Percentiles rank a stretch among this genome's conserved stretches.
Evolutionary conservation across 2,113 vertebrate genomes (phyloP).

Genomic region (Eretmochelys imbricata): DNA sequence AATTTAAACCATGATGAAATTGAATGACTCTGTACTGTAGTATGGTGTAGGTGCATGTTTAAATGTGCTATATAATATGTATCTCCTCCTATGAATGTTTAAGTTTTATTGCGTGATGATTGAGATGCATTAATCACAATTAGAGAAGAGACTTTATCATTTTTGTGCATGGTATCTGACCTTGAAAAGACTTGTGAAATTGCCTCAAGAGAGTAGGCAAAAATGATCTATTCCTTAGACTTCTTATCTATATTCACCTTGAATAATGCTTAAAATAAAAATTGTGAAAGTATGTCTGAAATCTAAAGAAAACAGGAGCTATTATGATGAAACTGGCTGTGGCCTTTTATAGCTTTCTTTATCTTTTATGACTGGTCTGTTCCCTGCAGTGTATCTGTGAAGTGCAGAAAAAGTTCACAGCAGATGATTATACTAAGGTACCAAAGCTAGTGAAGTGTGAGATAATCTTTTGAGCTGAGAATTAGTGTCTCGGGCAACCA

Average conservation of each 20-base stretch:
- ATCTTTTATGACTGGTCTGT: constrained; percentile 60
- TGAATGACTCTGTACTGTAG: accelerated
- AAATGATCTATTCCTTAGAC: constrained; percentile 2
- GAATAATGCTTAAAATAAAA: constrained; percentile 67
- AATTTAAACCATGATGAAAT: accelerated
- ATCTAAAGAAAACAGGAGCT: constrained; percentile 69
- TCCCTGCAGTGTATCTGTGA: constrained; percentile 71
- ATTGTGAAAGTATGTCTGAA: constrained; percentile 55
- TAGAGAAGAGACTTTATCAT: not conserved
- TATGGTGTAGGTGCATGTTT: not conserved
- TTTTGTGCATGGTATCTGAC: not conserved
- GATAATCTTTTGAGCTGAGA: constrained; percentile 78
- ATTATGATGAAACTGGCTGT: constrained; percentile 59
- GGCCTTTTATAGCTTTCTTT: constrained; percentile 61
- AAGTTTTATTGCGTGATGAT: not conserved
- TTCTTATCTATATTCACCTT: constrained; percentile 38
- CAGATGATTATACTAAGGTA: constrained; percentile 73
- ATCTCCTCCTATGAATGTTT: not conserved
- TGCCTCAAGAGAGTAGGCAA: not conserved
- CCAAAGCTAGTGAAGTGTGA: constrained; percentile 74
- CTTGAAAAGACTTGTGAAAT: not conserved
- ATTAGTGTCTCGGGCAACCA: constrained; percentile 75
- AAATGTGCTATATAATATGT: accelerated
- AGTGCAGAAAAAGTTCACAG: constrained; percentile 77
- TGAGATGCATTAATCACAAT: not conserved